Conservation (phyloP, 2,888 invertebrate species). For the Drosophila fulvimacula region DNA sequence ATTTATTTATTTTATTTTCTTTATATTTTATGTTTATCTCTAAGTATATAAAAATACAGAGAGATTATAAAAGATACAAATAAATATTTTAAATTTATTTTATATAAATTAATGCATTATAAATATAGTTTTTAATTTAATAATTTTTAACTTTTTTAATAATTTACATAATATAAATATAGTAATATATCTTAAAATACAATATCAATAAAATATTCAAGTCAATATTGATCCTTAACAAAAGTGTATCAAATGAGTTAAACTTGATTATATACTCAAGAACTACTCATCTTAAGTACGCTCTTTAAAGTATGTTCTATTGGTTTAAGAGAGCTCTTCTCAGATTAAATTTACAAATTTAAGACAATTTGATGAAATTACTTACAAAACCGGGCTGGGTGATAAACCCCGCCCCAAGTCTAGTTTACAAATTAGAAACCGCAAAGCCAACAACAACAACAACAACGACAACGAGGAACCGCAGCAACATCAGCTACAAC, state of each 20-base stretch:
- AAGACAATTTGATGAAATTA: conserved; percentile 61
- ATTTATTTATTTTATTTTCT: too few species aligned
- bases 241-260: background rate
- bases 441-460: conserved; percentile 56
- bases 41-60: too few species aligned
- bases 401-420: conserved; percentile 54
- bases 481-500: conserved; percentile 45
- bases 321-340: background rate
- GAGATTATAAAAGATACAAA: too few species aligned
- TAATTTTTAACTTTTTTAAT: too few species aligned
- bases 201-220: too few species aligned
- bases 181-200: too few species aligned
- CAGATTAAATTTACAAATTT: conserved; percentile 16
- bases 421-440: conserved; percentile 73
- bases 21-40: too few species aligned
- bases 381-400: conserved; percentile 44
- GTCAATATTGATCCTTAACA: too few species aligned
- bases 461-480: conserved; percentile 44
- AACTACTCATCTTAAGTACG: background rate
- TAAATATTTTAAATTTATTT: too few species aligned
- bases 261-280: background rate
- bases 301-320: background rate
- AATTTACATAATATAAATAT: too few species aligned
- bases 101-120: too few species aligned
- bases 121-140: too few species aligned